Base-by-base conservation (phyloP, 2,797 vertebrate genomes). In the Tenualosa ilisha region DNA sequence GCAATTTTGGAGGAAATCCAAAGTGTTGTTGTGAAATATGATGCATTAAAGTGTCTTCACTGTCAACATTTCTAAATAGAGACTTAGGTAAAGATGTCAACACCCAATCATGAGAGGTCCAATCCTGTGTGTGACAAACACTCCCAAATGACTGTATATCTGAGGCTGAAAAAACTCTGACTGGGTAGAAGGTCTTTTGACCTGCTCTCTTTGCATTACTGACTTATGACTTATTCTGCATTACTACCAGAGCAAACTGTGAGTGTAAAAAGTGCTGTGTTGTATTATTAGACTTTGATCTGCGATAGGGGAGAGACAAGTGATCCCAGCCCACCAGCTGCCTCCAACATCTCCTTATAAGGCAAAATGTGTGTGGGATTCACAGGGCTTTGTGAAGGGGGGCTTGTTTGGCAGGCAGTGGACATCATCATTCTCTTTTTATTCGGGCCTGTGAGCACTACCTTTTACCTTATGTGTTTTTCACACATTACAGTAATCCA, bases 271-370 rank as follows among this genome's bases (percentile, higher is more conserved):
- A 22, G 37, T 79, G 72, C 15, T 17, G 68, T 43, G 72, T 22
- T 51, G 46, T 83, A 53, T 51, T 31, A 65, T 84, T 13, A 83
- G 81, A 61, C 51, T 81, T 84, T 84, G 83, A 84, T 86, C 49
- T 85, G 12, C 83, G 85, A 87, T 84, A 85, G 3, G 20, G 84
- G 49, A 82, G 59, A 85, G 68, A 82, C 59, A 26, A 86, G 46
- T 37, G 63, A 81, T 82, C 20, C 49, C 75, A 85, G 84, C 68
- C 81, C 75, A 63, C 54, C 61, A 85, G 40, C 85, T 82, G 31
- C 37, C n/a, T 26, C 81, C 72, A 87, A 89, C 54, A 84, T 85
- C 75, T 81, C 88, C 85, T 59, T 86, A 88, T 85, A 88, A 88
- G 87, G 88, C 43, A 87, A 87, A 81, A 49, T 61, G 56, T 65